phyloP scores from a whole-genome alignment of 2,113 vertebrate genomes.

The Willisornis vidua region DNA sequence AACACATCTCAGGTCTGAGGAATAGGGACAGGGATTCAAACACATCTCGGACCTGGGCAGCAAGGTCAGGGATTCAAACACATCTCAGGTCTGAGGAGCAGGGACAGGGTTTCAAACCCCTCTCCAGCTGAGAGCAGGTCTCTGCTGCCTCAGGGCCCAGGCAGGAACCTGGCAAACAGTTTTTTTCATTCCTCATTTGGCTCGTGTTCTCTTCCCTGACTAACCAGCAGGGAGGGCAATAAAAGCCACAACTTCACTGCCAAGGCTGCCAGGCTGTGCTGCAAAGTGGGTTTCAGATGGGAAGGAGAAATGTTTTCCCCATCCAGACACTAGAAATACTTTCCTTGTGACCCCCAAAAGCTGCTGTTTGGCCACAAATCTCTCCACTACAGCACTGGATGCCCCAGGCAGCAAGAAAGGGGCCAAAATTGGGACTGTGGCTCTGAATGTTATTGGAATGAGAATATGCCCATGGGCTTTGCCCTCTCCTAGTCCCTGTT shows the following conservation, averaged over 20 bases:
- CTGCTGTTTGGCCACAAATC: not conserved
- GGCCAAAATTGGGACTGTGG: not conserved
- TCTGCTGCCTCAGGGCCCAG: not conserved
- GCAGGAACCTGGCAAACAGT: not conserved
- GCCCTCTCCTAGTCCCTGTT: not conserved
- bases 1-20: not conserved
- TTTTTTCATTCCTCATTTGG: not conserved
- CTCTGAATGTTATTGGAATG: not conserved
- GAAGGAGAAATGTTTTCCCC: not conserved
- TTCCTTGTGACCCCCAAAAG: not conserved
- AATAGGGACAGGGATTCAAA: not conserved
- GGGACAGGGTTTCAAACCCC: not conserved
- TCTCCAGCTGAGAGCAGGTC: not conserved
- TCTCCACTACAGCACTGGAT: fast-evolving
- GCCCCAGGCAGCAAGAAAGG: not conserved
- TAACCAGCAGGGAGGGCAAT: not conserved
- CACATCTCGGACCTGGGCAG: not conserved
- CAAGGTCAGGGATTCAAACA: too few relatives aligned
- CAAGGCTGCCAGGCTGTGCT: not conserved
- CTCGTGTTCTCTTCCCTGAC: not conserved
- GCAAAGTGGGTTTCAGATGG: not conserved
- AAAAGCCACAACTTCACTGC: fast-evolving
- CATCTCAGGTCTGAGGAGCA: not conserved
- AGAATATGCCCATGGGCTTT: not conserved
- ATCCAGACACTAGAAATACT: not conserved